Evolutionary conservation across 2,113 vertebrate species (phyloP).

Genomic region (Centropus unirufus): DNA sequence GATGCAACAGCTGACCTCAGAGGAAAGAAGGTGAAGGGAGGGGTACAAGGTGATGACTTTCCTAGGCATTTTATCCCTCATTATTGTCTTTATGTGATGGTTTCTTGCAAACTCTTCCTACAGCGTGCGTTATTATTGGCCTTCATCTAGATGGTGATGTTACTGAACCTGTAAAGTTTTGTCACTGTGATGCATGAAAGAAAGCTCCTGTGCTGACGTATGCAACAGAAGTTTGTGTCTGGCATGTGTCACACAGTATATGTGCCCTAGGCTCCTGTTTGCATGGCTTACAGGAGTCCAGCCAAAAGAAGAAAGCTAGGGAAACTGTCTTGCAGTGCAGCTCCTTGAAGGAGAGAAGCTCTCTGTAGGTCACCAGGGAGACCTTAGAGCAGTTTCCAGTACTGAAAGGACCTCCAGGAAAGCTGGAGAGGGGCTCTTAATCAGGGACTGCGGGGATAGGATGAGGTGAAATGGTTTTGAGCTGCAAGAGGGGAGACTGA

Average conservation of each 20-base stretch:
- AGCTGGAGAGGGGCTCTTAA: too few relatives aligned
- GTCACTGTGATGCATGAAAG: background rate
- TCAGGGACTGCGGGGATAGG: too few relatives aligned
- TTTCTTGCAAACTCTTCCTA: background rate
- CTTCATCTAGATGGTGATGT: background rate
- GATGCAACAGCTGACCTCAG: slow-evolving; percentile 23
- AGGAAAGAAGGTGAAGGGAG: background rate
- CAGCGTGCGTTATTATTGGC: background rate
- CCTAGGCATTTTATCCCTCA: background rate
- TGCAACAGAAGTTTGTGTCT: background rate
- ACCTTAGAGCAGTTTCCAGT: too few relatives aligned
- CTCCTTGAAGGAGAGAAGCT: background rate
- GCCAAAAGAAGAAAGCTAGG: background rate
- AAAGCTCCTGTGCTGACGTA: background rate
- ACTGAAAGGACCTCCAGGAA: too few relatives aligned
- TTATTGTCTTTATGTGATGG: background rate
- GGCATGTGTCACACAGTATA: fast-evolving
- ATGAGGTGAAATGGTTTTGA: too few relatives aligned
- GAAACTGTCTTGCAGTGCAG: background rate
- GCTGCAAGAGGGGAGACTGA: too few relatives aligned
- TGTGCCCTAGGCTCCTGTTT: fast-evolving
- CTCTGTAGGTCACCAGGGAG: too few relatives aligned
- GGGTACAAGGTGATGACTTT: background rate
- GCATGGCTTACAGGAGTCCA: background rate
- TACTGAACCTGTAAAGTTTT: background rate